Percentiles rank a stretch among this genome's conserved stretches.
Evolutionary conservation across 2,888 invertebrate genomes (phyloP).

Genomic region (Polydrusus pterygomalis): DNA sequence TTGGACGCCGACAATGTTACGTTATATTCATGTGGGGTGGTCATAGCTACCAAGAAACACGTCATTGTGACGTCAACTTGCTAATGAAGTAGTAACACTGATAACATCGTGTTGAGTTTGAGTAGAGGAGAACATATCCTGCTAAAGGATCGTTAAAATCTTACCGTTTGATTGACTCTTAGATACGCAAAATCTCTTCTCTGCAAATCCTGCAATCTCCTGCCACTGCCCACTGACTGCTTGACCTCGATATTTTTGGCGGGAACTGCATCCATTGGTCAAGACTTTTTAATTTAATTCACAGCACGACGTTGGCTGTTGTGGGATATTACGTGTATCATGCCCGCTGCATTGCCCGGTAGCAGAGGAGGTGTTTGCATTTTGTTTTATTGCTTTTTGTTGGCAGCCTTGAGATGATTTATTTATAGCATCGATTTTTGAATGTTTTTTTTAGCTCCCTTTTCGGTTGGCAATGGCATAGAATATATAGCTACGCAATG

Average conservation of each 20-base stretch:
- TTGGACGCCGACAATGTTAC: no score
- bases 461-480: background rate
- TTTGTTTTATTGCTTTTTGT: constrained; percentile 36
- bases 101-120: no score
- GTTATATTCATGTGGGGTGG: no score
- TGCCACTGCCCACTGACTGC: constrained; percentile 53
- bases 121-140: no score
- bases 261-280: constrained; percentile 57
- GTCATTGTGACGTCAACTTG: no score
- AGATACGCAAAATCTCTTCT: constrained; percentile 28
- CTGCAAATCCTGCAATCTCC: constrained; percentile 22
- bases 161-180: no score
- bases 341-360: constrained; percentile 40
- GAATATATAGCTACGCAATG: no score
- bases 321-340: constrained; percentile 33
- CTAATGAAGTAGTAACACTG: no score
- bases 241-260: constrained; percentile 60
- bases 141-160: background rate
- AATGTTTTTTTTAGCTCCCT: background rate
- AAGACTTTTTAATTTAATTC: constrained; percentile 40
- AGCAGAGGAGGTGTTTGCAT: constrained; percentile 51
- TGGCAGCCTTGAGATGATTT: constrained; percentile 33
- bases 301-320: constrained; percentile 26
- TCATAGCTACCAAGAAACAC: no score
- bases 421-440: constrained; percentile 21